phyloP scores from a whole-genome alignment of 2,113 vertebrate genomes.

The Pseudolaguvia tuberculata region DNA sequence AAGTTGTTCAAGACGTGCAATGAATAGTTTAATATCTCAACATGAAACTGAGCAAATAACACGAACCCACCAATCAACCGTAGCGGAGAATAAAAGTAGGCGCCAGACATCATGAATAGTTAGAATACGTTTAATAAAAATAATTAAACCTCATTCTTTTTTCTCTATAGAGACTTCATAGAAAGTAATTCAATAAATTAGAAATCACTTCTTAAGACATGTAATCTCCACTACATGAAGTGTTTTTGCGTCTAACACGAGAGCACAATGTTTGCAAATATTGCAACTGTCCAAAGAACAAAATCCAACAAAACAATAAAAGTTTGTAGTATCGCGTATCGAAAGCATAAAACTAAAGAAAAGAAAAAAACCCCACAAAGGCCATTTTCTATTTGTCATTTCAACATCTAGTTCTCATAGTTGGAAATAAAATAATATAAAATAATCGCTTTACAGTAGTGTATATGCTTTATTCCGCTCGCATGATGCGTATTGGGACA shows the following conservation, averaged over 20 bases:
- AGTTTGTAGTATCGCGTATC: constrained; percentile 75
- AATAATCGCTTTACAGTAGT: constrained; percentile 72
- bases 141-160: constrained; percentile 98
- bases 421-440: constrained; percentile 34
- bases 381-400: constrained; percentile 71
- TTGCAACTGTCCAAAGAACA: constrained; percentile 87
- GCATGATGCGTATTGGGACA: constrained; percentile 62
- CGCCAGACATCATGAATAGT: constrained; percentile 73
- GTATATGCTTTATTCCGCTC: constrained; percentile 73
- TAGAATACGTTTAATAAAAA: constrained; percentile 99
- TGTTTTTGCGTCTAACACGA: constrained; percentile 89
- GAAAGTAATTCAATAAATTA: constrained; percentile 99
- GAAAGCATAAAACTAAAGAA: constrained; percentile 73
- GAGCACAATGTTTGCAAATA: constrained; percentile 96
- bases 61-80: not conserved
- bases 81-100: not conserved
- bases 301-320: constrained; percentile 57
- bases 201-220: constrained; percentile 98
- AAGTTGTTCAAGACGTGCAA: not conserved
- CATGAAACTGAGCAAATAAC: not conserved
- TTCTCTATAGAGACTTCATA: constrained; percentile 99
- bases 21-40: not conserved
- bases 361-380: constrained; percentile 80
- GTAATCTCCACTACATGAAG: constrained; percentile 96
- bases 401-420: constrained; percentile 86